Conservation (phyloP, 2,888 invertebrate species). For the Pocota personata region DNA sequence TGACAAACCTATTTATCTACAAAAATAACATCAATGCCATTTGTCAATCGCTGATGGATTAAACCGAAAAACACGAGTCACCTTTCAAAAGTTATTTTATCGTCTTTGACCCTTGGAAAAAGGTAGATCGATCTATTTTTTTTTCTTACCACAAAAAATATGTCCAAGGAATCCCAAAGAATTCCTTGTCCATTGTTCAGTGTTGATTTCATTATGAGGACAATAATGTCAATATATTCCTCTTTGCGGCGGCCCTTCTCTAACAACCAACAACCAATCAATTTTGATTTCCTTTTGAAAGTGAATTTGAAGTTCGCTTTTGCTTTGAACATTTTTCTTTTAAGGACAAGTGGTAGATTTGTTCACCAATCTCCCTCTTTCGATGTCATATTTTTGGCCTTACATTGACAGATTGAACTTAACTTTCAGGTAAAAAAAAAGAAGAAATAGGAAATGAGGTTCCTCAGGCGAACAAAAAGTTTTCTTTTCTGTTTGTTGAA, state of each 20-base stretch:
- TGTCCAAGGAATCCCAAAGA: background rate
- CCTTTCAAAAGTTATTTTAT: background rate
- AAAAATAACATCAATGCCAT: conserved; percentile 6
- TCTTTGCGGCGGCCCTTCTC: background rate
- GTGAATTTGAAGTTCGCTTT: background rate
- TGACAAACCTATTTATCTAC: background rate
- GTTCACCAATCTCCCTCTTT: background rate
- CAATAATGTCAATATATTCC: conserved; percentile 15
- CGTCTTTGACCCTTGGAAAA: background rate
- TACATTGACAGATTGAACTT: background rate
- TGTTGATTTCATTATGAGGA: conserved; percentile 27
- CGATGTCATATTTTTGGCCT: background rate
- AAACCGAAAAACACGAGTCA: background rate
- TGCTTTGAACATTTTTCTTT: background rate
- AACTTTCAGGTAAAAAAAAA: background rate
- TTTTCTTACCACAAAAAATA: background rate
- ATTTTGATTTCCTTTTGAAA: conserved; percentile 29
- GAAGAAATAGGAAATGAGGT: background rate
- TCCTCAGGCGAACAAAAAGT: background rate
- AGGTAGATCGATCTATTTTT: background rate
- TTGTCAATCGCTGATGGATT: conserved; percentile 13
- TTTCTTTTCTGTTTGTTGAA: background rate
- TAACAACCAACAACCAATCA: background rate
- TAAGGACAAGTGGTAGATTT: conserved; percentile 3
- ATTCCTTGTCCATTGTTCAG: conserved; percentile 15